phyloP scores from a whole-genome alignment of 2,888 invertebrate species.

The Polyploca ridens region DNA sequence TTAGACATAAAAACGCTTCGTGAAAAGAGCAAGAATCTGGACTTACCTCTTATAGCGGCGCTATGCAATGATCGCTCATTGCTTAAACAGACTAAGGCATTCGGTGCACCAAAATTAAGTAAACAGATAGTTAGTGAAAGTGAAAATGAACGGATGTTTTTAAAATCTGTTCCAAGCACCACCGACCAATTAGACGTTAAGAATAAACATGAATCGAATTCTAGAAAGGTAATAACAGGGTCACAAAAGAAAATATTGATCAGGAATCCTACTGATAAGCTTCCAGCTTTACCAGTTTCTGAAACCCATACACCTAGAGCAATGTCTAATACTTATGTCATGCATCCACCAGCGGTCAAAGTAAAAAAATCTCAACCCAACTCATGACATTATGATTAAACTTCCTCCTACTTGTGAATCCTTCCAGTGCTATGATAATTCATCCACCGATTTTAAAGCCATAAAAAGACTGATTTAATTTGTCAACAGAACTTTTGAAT shows the following conservation, averaged over 20 bases:
- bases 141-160: constrained; percentile 76
- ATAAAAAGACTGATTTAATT: constrained; percentile 70
- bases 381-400: constrained; percentile 64
- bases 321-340: constrained; percentile 89
- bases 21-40: constrained; percentile 95
- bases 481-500: constrained; percentile 25
- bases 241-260: constrained; percentile 78
- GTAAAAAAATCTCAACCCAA: constrained; percentile 74
- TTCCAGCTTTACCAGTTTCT: constrained; percentile 87
- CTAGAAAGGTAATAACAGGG: constrained; percentile 88
- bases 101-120: constrained; percentile 89
- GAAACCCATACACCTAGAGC: constrained; percentile 84
- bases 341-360: constrained; percentile 77
- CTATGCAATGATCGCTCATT: constrained; percentile 96
- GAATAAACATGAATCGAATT: constrained; percentile 78
- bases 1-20: constrained; percentile 92
- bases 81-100: constrained; percentile 94
- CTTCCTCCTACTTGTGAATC: constrained; percentile 66
- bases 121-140: constrained; percentile 73
- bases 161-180: constrained; percentile 73
- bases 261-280: constrained; percentile 91
- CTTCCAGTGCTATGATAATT: constrained; percentile 80
- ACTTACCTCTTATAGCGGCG: constrained; percentile 96
- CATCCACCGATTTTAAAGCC: constrained; percentile 63
- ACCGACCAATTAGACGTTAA: constrained; percentile 77